phyloP scores from a whole-genome alignment of 2,797 vertebrate genomes.

The Pangasius sanitwongsei region DNA sequence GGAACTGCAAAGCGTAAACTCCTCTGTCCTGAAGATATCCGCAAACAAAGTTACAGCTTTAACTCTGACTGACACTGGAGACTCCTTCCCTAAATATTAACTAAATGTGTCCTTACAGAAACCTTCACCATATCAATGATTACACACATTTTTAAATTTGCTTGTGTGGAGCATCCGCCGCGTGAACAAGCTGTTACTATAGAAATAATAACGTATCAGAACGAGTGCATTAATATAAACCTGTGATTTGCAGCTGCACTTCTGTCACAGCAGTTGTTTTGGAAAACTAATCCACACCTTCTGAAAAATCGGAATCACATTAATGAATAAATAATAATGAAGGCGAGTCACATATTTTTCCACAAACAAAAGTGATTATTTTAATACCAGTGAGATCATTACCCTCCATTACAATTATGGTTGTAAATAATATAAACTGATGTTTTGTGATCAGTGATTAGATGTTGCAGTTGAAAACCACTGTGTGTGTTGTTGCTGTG shows the following conservation, averaged over 20 bases:
- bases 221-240: not conserved
- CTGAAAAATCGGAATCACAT: not conserved
- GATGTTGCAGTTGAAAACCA: constrained; percentile 5
- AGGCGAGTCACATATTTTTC: too few species aligned
- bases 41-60: too few species aligned
- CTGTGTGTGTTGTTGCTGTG: constrained; percentile 12
- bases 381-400: not conserved
- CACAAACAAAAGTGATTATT: not conserved
- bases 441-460: constrained; percentile 25
- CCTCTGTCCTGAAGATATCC: too few species aligned
- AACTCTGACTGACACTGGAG: not conserved
- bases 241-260: not conserved
- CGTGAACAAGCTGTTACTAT: not conserved
- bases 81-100: not conserved
- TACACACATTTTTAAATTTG: too few species aligned
- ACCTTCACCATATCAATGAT: too few species aligned
- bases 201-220: not conserved
- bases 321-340: not conserved
- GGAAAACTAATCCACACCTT: not conserved
- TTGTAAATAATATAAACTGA: constrained; percentile 8
- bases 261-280: not conserved
- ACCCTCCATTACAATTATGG: not conserved
- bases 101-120: too few species aligned
- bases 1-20: too few species aligned
- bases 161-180: too few species aligned